Conservation (phyloP, 2,797 vertebrate genomes). For the Ciconia nigra region DNA sequence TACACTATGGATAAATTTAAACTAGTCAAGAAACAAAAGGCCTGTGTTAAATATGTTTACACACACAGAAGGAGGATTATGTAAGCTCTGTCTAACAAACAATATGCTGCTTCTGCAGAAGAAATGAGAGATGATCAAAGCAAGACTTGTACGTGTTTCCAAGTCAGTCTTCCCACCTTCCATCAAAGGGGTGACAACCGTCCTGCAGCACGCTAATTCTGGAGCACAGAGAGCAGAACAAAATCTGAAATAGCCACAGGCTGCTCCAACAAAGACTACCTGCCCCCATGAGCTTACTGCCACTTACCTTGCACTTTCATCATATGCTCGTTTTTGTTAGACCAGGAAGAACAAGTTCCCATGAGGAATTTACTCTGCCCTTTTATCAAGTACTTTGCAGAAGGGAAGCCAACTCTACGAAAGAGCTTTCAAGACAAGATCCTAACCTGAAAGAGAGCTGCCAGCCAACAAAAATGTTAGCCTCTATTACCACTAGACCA, state of each 20-base stretch:
- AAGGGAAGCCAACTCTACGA: not conserved
- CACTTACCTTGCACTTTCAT: not conserved
- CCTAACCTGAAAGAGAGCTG: constrained; percentile 36
- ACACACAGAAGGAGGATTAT: constrained; percentile 51
- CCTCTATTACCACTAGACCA: constrained; percentile 19
- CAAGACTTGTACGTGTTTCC: not conserved
- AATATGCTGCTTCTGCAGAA: constrained; percentile 35
- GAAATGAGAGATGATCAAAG: constrained; percentile 1
- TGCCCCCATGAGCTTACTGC: not conserved
- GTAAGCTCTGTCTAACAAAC: constrained; percentile 50
- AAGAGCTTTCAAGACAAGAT: constrained; percentile 33
- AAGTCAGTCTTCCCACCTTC: constrained; percentile 34
- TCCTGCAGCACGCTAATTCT: not conserved
- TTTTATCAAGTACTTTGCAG: not conserved
- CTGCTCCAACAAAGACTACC: not conserved
- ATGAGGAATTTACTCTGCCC: not conserved
- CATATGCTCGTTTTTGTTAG: not conserved
- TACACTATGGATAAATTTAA: constrained; percentile 13
- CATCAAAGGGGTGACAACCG: constrained; percentile 23
- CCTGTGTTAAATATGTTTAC: constrained; percentile 45
- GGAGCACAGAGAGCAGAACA: not conserved
- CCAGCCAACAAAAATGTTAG: constrained; percentile 30
- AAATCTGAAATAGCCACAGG: not conserved
- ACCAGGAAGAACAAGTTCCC: not conserved
- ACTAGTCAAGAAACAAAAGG: constrained; percentile 49